Base-by-base conservation (phyloP, 2,888 invertebrate species). In the Petrophora chlorosata region DNA sequence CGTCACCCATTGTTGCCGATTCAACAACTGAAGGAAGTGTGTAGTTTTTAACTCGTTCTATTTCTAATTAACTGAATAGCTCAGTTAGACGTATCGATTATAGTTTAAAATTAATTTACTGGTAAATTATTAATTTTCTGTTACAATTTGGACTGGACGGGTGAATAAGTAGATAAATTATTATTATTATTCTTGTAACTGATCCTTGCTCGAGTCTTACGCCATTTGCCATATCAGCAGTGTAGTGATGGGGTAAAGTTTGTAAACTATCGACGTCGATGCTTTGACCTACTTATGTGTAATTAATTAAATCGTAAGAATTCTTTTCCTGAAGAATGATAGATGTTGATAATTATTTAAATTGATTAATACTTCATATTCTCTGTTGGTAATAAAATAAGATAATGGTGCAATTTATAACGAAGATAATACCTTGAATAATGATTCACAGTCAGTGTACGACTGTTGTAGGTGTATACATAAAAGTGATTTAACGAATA, bases 1-100 rank as follows among this genome's bases (percentile, higher is more conserved):
- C 81, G 82, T 81, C 80, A 82, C 48, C 73, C 63, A 79, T 82
- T 82, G 80, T 82, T 71, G 68, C 45, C 40, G 40, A 55, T 56
- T n/a, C n/a, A n/a, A 32, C 54, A 15, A 28, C 9, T 50, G 36
- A 36, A 58, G 32, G 62, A 56, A 48, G 54, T 56, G 12, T 34
- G 45, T 59, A 59, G 58, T 59, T 22, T 17, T 19, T 30, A 8
- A n/a, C 25, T 17, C 13, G 5, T 14, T 8, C 9, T 34, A 26
- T 17, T 26, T 8, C 13, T 13, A 42, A 28, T 16, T 34, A 4
- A 10, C 3, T 10, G 0, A 16, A 13, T n/a, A n/a, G n/a, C n/a
- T n/a, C n/a, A n/a, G n/a, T n/a, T n/a, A n/a, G n/a, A n/a, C n/a
- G n/a, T n/a, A n/a, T n/a, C n/a, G n/a, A n/a, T n/a, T n/a, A n/a